Evolutionary conservation across 2,888 invertebrate species (phyloP).

Genomic region (Nebria salina): DNA sequence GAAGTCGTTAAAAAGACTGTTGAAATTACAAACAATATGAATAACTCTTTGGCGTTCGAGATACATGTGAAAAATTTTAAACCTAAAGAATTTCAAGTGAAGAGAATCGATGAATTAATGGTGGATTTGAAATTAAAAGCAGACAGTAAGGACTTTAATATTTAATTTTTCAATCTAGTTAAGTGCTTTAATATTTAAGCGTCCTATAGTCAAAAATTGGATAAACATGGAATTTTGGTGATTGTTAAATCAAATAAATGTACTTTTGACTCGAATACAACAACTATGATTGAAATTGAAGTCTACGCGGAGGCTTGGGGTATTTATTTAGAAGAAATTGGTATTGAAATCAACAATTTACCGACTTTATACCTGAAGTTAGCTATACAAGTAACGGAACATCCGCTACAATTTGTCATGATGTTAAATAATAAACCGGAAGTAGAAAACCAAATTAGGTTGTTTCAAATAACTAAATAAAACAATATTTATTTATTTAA

Average conservation of each 20-base stretch:
- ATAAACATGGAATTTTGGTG: conserved; percentile 58
- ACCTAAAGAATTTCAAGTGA: conserved; percentile 47
- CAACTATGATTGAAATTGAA: conserved; percentile 56
- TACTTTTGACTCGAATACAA: conserved; percentile 53
- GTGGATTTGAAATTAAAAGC: conserved; percentile 49
- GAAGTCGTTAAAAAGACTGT: conserved; percentile 57
- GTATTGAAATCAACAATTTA: conserved; percentile 58
- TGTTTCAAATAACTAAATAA: background rate
- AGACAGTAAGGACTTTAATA: conserved; percentile 47
- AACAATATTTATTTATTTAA: too few species aligned
- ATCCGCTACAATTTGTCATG: conserved; percentile 59
- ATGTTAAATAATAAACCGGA: conserved; percentile 54
- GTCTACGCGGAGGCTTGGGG: conserved; percentile 64
- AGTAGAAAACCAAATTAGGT: conserved; percentile 52
- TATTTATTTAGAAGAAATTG: conserved; percentile 61
- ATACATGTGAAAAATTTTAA: conserved; percentile 56
- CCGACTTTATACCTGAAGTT: conserved; percentile 58
- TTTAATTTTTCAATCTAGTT: background rate
- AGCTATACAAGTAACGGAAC: conserved; percentile 58
- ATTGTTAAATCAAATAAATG: conserved; percentile 53
- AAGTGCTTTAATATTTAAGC: conserved; percentile 49
- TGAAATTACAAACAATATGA: conserved; percentile 60
- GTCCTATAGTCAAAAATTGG: conserved; percentile 55
- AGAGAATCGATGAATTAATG: conserved; percentile 48
- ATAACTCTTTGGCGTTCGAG: conserved; percentile 52